Evolutionary conservation across 2,797 vertebrate species (phyloP), one percentile per base, ranked within the genome.

Genomic region (Sebastes minor): DNA sequence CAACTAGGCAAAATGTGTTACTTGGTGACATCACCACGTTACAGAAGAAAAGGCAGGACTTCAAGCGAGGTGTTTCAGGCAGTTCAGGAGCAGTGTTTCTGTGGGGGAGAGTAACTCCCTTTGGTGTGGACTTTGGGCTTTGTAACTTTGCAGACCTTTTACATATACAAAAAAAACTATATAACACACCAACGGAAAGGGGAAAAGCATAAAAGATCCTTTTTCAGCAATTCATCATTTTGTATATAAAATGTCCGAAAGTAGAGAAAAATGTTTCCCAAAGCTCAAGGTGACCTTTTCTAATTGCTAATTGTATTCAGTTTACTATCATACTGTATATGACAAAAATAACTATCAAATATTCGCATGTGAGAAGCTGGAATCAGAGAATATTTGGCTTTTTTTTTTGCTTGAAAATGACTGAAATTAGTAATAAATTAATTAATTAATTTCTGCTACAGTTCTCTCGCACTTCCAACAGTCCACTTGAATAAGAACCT

Each of bases 1-100:
- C 38, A 46, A 46, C 38, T 46, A 46, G 14, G 42, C 3, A 18
- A 46, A 46, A 46, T 46, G 42, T 46, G 42, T 46, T 46, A 46
- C 14, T 46, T 46, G 0, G 42, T 46, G 42, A 46, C 42, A 46
- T 46, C 42, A 46, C 42, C 42, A 46, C 42, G 3, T 46, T 46
- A 46, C 42, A 8, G 42, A 46, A 46, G 14, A 18, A 46, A 46
- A 46, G 42, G 42, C 42, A 0, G 3, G 42, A 46, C 14, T 46
- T 46, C 0, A 46, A 46, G 42, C 16, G 0, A 46, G 14, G 42
- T 0, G 42, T 0, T 46, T 46, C 42, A 46, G 42, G 42, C 0
- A 18, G 42, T 18, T 46, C 42, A 46, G 42, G 42, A 46, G 0
- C 1, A 18, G 1, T 46, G 0, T 46, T 46, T 46, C 42, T 46